Evolutionary conservation across 2,113 vertebrate species (phyloP), one percentile per base, ranked within the genome.

Genomic region (Rhinolophus sinicus): DNA sequence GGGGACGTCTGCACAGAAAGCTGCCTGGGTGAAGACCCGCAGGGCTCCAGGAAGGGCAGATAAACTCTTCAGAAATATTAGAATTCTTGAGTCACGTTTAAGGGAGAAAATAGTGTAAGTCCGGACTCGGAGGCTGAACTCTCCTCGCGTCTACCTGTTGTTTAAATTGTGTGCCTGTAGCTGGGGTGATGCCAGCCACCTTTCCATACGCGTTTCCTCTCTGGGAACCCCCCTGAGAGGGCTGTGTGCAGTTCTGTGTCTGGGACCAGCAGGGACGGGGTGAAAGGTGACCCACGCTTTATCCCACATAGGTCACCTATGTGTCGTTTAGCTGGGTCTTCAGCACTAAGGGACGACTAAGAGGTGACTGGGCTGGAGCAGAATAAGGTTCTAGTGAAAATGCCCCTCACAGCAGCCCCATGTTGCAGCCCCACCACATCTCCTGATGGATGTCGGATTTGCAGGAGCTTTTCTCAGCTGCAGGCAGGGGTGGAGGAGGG

Each of bases 391-490:
- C 47, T 69, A 21, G 11, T 6, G 50, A n/a, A 40, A 28, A 14
- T 3, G 3, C 47, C 5, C 1, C 5, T 56, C 28, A 26, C 19
- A 1, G 1, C 6, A 47, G 62, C 28, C 33, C 0, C 22, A 0
- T 2, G 3, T 3, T 3, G 33, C 38, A 4, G 0, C 14, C 24
- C n/a, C 44, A 0, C 33, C 0, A 0, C 16, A 2, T 82, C 69
- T 44, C 16, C 3, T 76, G 52, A 24, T 7, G 15, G 28, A 16
- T 85, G 12, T 35, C n/a, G 8, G 84, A 47, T 81, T 15, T 8
- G 22, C 0, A 2, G 38, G 40, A 47, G 24, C 35, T 70, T 92
- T 47, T 76, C 54, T 70, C 12, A 3, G 80, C 69, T n/a, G 4
- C 2, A 1, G 5, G 40, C 26, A 33, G 44, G 18, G 38, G 26